These are phyloP conservation scores for Pygoscelis adeliae DNA, from an alignment of 2,113 vertebrate species.

Conservation along the genomic window DNA sequence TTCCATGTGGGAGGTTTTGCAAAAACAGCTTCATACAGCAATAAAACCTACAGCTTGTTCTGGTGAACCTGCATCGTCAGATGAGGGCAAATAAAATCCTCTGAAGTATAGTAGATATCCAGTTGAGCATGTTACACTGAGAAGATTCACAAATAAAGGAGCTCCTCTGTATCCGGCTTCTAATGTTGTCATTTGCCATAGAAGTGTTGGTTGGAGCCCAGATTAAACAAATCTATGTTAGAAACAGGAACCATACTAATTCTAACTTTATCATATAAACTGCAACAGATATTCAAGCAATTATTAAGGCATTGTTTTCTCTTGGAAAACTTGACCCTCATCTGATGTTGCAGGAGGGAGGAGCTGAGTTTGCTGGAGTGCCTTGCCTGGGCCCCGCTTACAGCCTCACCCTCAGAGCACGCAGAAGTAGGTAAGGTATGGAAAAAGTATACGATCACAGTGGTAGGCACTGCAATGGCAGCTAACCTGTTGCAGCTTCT, in stretches of 20 bases:
- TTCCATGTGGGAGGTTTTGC: constrained; percentile 16
- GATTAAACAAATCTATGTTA: not conserved
- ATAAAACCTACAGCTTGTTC: constrained; percentile 5
- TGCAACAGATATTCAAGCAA: not conserved
- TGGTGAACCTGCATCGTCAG: constrained; percentile 3
- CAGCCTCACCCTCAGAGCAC: not conserved
- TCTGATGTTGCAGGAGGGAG: not conserved
- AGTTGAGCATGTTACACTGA: not conserved
- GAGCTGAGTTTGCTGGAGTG: not conserved
- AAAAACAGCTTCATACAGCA: constrained; percentile 8
- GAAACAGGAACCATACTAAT: not conserved
- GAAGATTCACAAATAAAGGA: not conserved
- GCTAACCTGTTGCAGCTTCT: not conserved
- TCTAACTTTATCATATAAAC: not conserved
- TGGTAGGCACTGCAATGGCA: not conserved
- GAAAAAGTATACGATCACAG: not conserved
- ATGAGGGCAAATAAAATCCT: constrained; percentile 23
- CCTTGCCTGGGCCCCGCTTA: not conserved
- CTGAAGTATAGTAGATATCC: not conserved
- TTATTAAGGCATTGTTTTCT: not conserved
- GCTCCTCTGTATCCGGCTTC: not conserved
- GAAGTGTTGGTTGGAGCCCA: not conserved
- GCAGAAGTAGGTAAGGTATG: not conserved
- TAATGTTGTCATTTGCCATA: not conserved
- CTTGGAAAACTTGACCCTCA: not conserved